Base-by-base conservation (phyloP, 2,888 invertebrate genomes). In the Cyaniris semiargus region DNA sequence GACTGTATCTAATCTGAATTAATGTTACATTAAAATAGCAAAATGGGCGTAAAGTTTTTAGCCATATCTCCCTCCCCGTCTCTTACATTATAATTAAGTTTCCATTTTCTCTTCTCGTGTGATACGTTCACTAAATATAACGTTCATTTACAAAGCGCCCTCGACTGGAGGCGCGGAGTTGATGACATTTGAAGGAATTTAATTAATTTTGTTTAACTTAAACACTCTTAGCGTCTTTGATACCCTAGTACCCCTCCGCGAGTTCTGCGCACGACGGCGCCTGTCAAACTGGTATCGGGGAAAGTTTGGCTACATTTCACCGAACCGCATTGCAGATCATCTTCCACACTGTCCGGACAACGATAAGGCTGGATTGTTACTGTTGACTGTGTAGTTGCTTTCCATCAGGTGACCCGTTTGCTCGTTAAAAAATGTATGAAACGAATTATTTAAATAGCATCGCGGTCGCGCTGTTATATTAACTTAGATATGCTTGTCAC, bases 141-240 rank as follows among this genome's bases (percentile, higher is more conserved):
- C 90, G 89, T 91, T 87, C 91, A 89, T 90, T 90, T 89, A 92
- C 91, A 90, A 90, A 91, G 87, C 89, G 86, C 91, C 89, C 92
- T 91, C 92, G 90, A 88, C 89, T 88, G 90, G 89, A 92, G 88
- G 87, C 87, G 85, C 87, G 86, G 85, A 87, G 91, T 87, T 88
- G 88, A 89, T 89, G 88, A 88, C 90, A 90, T 92, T 89, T 91
- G 88, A 86, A 86, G 85, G 88, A 92, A 93, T 94, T 93, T 93
- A 94, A 94, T 94, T 94, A 94, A 93, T 91, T 93, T 93, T 90
- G 90, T 91, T 66, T 92, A 93, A 93, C 91, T 94, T 90, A 93
- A 93, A 94, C 90, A 93, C 92, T 93, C 93, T 92, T 92, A 91
- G 91, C 92, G 90, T 93, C 92, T 93, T 91, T 91, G 92, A 92